Percentiles rank a stretch among this genome's conserved stretches.
Conservation (phyloP, 2,113 vertebrate species). For the Pao palembangensis region DNA sequence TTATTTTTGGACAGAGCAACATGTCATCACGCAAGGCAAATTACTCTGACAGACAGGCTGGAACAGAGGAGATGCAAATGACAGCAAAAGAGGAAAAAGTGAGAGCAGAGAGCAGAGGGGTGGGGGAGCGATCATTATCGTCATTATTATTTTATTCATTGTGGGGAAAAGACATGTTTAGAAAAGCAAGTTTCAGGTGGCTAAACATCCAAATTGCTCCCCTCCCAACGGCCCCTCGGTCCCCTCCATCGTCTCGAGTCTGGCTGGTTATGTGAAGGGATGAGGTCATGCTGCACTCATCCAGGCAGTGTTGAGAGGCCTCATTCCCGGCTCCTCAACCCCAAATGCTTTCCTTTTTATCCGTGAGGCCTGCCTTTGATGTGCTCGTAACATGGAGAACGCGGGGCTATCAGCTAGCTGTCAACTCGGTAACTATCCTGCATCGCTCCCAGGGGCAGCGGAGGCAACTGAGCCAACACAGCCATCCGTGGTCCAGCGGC, state of each 20-base stretch:
- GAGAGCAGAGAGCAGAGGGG: constrained; percentile 30
- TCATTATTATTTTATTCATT: constrained; percentile 64
- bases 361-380: constrained; percentile 74
- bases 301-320: constrained; percentile 69
- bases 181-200: constrained; percentile 66
- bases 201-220: constrained; percentile 66
- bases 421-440: constrained; percentile 80
- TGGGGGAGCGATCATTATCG: constrained; percentile 42
- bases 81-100: constrained; percentile 46
- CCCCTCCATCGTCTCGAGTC: constrained; percentile 62
- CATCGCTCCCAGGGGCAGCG: constrained; percentile 78
- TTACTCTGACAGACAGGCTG: constrained; percentile 76
- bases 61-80: constrained; percentile 47
- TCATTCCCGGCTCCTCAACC: constrained; percentile 65
- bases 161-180: constrained; percentile 56
- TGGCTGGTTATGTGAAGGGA: constrained; percentile 67
- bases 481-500: constrained; percentile 51
- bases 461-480: constrained; percentile 66
- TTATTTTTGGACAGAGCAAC: constrained; percentile 84
- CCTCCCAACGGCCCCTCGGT: constrained; percentile 35
- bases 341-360: constrained; percentile 54
- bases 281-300: constrained; percentile 77
- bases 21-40: constrained; percentile 75
- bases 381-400: constrained; percentile 79
- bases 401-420: constrained; percentile 80